phyloP scores from a whole-genome alignment of 2,113 vertebrate genomes.

The Tachycineta bicolor region DNA sequence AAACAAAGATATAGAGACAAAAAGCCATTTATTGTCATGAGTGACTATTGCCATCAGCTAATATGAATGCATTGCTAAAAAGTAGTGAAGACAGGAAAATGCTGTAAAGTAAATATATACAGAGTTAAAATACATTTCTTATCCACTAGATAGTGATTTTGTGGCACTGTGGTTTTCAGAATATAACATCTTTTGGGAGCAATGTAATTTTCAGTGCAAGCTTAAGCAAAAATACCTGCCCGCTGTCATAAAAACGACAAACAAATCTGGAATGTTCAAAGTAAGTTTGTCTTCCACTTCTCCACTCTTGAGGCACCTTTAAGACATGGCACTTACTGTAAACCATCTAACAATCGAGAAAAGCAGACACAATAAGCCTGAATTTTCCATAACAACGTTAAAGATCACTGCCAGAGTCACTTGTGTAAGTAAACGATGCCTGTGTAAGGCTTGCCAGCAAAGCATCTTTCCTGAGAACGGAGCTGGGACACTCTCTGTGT shows the following conservation, averaged over 20 bases:
- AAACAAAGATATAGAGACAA: slow-evolving; percentile 72
- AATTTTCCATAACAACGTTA: slow-evolving; percentile 29
- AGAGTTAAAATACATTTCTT: slow-evolving; percentile 82
- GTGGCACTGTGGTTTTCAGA: slow-evolving; percentile 79
- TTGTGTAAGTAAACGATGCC: slow-evolving; percentile 73
- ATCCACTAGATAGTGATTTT: slow-evolving; percentile 83
- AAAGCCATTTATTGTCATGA: slow-evolving; percentile 72
- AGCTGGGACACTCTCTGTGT: slow-evolving; percentile 52
- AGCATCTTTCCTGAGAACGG: slow-evolving; percentile 86
- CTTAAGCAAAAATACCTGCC: slow-evolving; percentile 81
- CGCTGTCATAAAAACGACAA: slow-evolving; percentile 67
- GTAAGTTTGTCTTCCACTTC: slow-evolving; percentile 73
- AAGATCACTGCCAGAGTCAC: slow-evolving; percentile 62
- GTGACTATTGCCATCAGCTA: slow-evolving; percentile 78
- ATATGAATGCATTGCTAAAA: slow-evolving; percentile 83
- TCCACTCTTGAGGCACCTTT: slow-evolving; percentile 69
- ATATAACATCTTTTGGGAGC: slow-evolving; percentile 74
- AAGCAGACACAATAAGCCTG: slow-evolving; percentile 70
- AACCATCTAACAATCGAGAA: slow-evolving; percentile 69
- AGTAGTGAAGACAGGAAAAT: slow-evolving; percentile 84
- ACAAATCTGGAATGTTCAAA: slow-evolving; percentile 85
- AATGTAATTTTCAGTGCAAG: slow-evolving; percentile 87
- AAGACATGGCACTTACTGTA: slow-evolving; percentile 70
- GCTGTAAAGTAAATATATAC: slow-evolving; percentile 87
- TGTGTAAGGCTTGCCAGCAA: slow-evolving; percentile 72